Conservation (phyloP, 2,113 vertebrate genomes). For the Cynopterus brachyotis region DNA sequence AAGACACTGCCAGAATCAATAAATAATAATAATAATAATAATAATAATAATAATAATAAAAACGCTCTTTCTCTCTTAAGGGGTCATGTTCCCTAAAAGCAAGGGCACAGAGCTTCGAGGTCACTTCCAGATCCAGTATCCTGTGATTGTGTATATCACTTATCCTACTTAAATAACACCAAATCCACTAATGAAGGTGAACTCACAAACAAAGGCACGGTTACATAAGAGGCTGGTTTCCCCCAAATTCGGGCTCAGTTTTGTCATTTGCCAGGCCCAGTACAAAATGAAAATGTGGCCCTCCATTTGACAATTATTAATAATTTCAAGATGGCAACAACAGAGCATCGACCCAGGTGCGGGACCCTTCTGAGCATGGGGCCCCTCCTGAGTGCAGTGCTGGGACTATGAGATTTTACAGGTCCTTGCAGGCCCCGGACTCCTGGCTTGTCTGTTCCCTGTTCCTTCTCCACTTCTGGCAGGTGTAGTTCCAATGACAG, state of each 20-base stretch:
- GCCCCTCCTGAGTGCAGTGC: background rate
- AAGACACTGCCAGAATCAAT: background rate
- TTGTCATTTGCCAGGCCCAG: background rate
- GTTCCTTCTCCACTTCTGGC: background rate
- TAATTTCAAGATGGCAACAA: background rate
- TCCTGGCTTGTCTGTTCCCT: background rate
- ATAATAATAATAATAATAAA: background rate
- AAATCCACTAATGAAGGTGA: background rate
- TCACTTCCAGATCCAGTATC: background rate
- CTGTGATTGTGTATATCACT: background rate
- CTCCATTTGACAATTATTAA: background rate
- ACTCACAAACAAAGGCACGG: background rate
- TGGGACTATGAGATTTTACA: background rate
- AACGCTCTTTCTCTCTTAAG: background rate
- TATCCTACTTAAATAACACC: background rate
- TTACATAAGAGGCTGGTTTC: background rate
- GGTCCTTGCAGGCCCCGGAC: background rate
- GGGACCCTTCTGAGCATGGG: background rate
- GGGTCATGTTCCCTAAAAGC: background rate
- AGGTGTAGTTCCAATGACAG: background rate
- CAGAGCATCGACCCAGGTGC: background rate
- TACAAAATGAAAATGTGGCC: background rate
- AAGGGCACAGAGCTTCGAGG: background rate
- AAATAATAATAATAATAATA: background rate
- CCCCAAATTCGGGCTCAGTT: background rate